Conservation (phyloP, 2,888 invertebrate species). For the Yponomeuta cagnagella region DNA sequence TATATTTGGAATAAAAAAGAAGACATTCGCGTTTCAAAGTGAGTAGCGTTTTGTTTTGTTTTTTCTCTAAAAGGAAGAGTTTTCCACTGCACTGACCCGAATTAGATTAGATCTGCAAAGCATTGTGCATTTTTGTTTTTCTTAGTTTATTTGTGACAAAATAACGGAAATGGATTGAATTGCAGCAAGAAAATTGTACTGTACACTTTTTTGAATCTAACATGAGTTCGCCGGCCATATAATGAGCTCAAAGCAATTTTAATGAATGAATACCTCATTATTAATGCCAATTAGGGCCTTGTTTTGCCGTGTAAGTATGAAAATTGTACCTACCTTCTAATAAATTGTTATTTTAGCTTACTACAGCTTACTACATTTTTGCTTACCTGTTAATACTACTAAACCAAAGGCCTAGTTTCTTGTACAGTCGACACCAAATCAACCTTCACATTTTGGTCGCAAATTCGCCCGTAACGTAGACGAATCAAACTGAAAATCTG, state of each 20-base stretch:
- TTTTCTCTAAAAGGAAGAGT: neutral
- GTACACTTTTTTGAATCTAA: neutral
- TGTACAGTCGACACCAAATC: no score
- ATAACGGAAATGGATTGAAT: neutral
- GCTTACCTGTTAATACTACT: no score
- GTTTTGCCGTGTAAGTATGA: no score
- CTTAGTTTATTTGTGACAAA: neutral
- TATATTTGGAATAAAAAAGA: neutral
- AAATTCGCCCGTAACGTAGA: no score
- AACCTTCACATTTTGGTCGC: no score
- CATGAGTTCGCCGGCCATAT: neutral
- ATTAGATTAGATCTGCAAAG: neutral
- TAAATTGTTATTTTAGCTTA: no score
- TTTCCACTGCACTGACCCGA: neutral
- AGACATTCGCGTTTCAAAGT: neutral
- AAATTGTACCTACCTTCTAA: no score
- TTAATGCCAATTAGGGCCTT: no score
- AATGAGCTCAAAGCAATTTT: neutral
- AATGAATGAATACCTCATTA: neutral
- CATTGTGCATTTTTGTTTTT: neutral
- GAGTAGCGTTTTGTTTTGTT: constrained; percentile 7
- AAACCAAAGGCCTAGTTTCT: no score
- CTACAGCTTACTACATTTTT: no score
- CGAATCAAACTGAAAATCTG: no score
- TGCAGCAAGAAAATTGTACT: neutral